These are phyloP conservation scores for Lepidocyrtoides sp. DNA, from an alignment of 2,888 invertebrate genomes.

Conservation along the genomic window DNA sequence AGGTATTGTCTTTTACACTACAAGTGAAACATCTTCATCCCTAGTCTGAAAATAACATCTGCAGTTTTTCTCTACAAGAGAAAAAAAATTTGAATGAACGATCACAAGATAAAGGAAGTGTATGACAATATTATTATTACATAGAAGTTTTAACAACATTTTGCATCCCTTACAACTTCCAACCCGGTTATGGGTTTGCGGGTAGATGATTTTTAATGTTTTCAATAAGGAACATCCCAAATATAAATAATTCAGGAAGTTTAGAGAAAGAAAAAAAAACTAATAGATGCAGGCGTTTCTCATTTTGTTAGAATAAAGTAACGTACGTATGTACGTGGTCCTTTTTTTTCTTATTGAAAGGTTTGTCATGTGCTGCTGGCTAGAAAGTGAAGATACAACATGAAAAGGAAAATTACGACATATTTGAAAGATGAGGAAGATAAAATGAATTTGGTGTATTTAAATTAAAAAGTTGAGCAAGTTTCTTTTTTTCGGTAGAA, in stretches of 20 bases:
- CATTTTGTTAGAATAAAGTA: constrained; percentile 3
- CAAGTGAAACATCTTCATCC: constrained; percentile 55
- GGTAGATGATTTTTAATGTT: background rate
- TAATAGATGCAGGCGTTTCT: constrained; percentile 34
- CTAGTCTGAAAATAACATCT: constrained; percentile 69
- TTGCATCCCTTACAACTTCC: constrained; percentile 43
- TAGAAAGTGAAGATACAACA: background rate
- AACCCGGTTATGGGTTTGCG: constrained; percentile 5
- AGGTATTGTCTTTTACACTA: constrained; percentile 72
- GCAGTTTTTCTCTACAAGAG: constrained; percentile 22
- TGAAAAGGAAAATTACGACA: background rate
- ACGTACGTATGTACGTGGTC: background rate
- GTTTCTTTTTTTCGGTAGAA: background rate
- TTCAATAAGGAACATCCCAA: background rate
- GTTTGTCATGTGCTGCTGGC: background rate
- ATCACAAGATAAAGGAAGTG: constrained; percentile 41
- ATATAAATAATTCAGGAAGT: constrained; percentile 41
- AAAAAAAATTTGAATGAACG: constrained; percentile 15
- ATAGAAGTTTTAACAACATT: too few species aligned
- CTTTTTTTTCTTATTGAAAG: background rate
- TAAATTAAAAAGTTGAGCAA: background rate
- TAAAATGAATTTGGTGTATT: background rate
- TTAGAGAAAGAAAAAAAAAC: background rate
- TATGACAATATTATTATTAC: constrained; percentile 60
- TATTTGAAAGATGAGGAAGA: background rate